Evolutionary conservation across 2,888 invertebrate species (phyloP), one percentile per base, ranked within the genome.

Genomic region (Saturnia japonica): DNA sequence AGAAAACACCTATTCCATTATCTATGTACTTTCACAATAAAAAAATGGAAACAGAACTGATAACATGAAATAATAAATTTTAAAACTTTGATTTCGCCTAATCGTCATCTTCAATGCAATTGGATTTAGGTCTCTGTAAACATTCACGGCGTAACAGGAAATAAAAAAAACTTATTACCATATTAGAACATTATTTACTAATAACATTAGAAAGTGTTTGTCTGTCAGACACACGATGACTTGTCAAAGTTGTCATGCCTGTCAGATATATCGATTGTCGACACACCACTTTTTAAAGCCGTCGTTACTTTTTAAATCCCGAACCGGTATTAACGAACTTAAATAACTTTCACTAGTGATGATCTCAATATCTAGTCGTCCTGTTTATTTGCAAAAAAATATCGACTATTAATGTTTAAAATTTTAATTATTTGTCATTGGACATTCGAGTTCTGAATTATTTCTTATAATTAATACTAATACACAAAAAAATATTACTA

Each of bases 301-400:
- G 66, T 69, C 57, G 72, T 72, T 75, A 75, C 74, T 76, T 75
- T 75, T 73, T 77, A 82, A 81, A 78, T 83, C 77, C 72, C 70
- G 67, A 68, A 84, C 84, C 80, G 82, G 85, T 70, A 70, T 66
- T 57, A 66, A 51, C 54, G 45, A 47, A 67, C 42, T 70, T 67
- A 70, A 70, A 22, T 40, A 67, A 70, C 70, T 70, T 70, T 70
- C 70, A 70, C 70, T 19, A 16, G 40, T 22, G 64, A 64, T 40
- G 19, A 64, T 40, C 19, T 64, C 64, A 19, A 40, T 8, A n/a
- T 68, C n/a, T 28, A n/a, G 54, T 64, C 34, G 54, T 22, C 54
- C 60, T 51, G 70, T 54, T 54, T 42, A 34, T 64, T 47, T 28
- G 16, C 9, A 25, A 40, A 57, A 57, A 51, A 14, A 25, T 28